These are phyloP conservation scores for Xanthorhoe designata DNA, from an alignment of 2,888 invertebrate genomes.

Conservation along the genomic window DNA sequence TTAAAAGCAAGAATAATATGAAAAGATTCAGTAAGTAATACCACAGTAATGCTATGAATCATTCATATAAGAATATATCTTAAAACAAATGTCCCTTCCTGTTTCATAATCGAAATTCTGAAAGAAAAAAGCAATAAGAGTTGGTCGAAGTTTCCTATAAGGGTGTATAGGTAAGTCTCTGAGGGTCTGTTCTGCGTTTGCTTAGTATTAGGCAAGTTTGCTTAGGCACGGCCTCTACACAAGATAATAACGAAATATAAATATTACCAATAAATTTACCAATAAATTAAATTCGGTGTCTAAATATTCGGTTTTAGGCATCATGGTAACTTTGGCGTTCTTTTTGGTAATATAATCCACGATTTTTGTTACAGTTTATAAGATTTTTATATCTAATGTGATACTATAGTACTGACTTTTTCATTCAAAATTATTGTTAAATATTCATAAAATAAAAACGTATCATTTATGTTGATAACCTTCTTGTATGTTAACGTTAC, in stretches of 20 bases:
- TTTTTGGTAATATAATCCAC: no score
- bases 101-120: slow-evolving; percentile 55
- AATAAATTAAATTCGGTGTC: slow-evolving; percentile 59
- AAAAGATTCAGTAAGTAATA: slow-evolving; percentile 22
- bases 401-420: no score
- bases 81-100: slow-evolving; percentile 54
- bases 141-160: slow-evolving; percentile 67
- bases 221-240: slow-evolving; percentile 68
- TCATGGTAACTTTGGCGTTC: not conserved
- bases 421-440: no score
- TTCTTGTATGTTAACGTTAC: no score
- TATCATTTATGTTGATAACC: no score
- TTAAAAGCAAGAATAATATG: slow-evolving; percentile 13
- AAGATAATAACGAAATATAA: slow-evolving; percentile 75
- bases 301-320: slow-evolving; percentile 8
- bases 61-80: slow-evolving; percentile 48
- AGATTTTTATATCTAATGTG: not conserved
- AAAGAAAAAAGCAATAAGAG: slow-evolving; percentile 67
- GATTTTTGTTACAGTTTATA: not conserved
- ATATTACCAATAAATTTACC: slow-evolving; percentile 69
- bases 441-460: no score
- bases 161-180: slow-evolving; percentile 69
- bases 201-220: slow-evolving; percentile 76
- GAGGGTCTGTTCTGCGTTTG: slow-evolving; percentile 71
- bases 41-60: slow-evolving; percentile 38